Evolutionary conservation across 2,113 vertebrate genomes (phyloP).

Genomic region (Chaetodon auriga): DNA sequence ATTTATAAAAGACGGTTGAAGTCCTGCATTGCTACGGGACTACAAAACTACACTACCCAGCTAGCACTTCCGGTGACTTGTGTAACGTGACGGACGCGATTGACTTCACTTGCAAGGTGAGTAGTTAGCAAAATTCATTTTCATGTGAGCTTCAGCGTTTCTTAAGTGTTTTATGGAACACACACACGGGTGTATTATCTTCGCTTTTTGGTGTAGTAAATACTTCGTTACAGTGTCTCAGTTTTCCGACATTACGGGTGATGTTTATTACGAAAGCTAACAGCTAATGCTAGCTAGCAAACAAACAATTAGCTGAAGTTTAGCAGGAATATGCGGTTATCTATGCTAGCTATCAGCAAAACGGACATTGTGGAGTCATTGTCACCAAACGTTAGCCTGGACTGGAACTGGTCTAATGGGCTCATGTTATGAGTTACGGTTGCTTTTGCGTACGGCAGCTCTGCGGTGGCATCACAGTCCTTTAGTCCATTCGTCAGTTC

Average conservation of each 20-base stretch:
- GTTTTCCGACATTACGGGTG: no score
- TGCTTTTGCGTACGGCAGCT: no score
- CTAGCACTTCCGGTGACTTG: constrained; percentile 4
- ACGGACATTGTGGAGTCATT: neutral
- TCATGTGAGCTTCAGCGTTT: no score
- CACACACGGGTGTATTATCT: rapidly evolving
- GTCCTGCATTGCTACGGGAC: neutral
- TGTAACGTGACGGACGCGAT: neutral
- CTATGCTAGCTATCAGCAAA: no score
- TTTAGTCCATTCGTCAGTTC: no score
- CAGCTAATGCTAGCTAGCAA: constrained; percentile 50
- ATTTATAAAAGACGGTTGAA: neutral
- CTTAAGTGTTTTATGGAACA: neutral
- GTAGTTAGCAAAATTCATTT: neutral
- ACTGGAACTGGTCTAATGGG: neutral
- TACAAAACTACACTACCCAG: constrained; percentile 24
- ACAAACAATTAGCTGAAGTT: neutral
- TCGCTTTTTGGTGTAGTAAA: neutral
- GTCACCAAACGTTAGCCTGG: neutral
- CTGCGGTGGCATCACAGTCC: no score
- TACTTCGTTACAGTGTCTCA: neutral
- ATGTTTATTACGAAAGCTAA: constrained; percentile 18
- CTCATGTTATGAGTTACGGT: no score
- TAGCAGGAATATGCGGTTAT: neutral
- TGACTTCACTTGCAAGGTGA: constrained; percentile 31